phyloP scores from a whole-genome alignment of 2,888 invertebrate genomes.

The Eueremaeus valkanovi region DNA sequence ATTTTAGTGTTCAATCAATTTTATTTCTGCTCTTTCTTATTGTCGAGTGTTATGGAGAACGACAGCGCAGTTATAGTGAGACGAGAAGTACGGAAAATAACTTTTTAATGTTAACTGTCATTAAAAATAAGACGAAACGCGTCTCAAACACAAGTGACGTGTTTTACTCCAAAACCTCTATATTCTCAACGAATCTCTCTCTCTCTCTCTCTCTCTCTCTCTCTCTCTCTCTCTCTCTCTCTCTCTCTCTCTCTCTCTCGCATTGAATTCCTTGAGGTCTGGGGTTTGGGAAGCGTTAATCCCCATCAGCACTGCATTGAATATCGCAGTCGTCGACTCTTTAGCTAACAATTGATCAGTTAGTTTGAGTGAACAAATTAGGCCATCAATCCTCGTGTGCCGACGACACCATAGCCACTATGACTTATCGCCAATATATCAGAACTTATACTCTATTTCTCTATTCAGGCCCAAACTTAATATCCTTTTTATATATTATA shows the following conservation, averaged over 20 bases:
- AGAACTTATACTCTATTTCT: not conserved
- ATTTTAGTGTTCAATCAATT: not conserved
- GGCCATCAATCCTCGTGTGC: conserved; percentile 10
- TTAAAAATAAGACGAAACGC: conserved; percentile 19
- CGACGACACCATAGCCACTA: not conserved
- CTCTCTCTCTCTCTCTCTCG: not conserved
- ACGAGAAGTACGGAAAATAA: not conserved
- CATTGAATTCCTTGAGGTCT: not conserved
- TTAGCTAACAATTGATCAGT: conserved; percentile 13
- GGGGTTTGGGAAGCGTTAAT: not conserved
- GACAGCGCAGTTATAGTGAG: not conserved
- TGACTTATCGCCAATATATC: not conserved
- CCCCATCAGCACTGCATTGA: conserved; percentile 3
- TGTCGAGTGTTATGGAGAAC: not conserved
- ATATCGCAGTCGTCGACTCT: conserved; percentile 3
- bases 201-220: not conserved
- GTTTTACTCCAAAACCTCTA: not conserved
- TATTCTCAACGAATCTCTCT: too few species aligned
- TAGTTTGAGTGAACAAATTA: conserved; percentile 25
- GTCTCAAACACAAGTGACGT: conserved; percentile 5
- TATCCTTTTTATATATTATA: not conserved
- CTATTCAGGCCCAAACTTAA: conserved; percentile 5
- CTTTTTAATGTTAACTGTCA: conserved; percentile 5
- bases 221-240: not conserved
- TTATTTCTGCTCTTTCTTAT: not conserved